These are phyloP conservation scores for Choloepus hoffmanni DNA, from an alignment of 2,113 vertebrate species.

Conservation along the genomic window DNA sequence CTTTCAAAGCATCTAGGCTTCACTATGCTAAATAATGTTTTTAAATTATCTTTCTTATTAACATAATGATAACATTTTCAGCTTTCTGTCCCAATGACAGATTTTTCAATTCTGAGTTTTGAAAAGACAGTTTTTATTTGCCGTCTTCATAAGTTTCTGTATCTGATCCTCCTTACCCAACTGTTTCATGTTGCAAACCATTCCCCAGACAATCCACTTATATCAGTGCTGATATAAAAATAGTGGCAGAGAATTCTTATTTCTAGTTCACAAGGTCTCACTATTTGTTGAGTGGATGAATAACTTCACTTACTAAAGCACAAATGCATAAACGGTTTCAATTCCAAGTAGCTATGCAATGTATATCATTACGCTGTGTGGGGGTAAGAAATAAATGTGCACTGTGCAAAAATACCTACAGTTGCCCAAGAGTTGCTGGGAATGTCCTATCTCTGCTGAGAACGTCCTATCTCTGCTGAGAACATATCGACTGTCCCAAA, in stretches of 20 bases:
- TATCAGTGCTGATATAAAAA: background rate
- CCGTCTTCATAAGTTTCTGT: background rate
- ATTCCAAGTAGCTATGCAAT: background rate
- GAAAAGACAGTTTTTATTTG: background rate
- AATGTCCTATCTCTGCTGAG: background rate
- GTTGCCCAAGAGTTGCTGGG: background rate
- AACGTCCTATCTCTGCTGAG: background rate
- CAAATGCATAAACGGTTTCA: slow-evolving; percentile 18
- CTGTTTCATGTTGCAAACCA: background rate
- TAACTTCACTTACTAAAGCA: slow-evolving; percentile 30
- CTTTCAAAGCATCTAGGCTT: background rate
- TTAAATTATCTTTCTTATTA: background rate
- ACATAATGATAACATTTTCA: background rate
- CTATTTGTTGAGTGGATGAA: slow-evolving; percentile 30
- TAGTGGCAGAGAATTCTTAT: background rate
- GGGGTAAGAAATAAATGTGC: background rate
- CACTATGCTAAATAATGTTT: background rate
- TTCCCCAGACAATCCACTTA: background rate
- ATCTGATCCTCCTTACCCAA: background rate
- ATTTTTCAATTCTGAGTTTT: background rate
- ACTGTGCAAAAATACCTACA: background rate
- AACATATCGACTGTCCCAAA: background rate
- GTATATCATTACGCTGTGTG: background rate
- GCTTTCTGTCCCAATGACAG: background rate
- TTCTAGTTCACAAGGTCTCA: background rate